Evolutionary conservation across 2,113 vertebrate genomes (phyloP).

Genomic region (Taurulus bubalis): DNA sequence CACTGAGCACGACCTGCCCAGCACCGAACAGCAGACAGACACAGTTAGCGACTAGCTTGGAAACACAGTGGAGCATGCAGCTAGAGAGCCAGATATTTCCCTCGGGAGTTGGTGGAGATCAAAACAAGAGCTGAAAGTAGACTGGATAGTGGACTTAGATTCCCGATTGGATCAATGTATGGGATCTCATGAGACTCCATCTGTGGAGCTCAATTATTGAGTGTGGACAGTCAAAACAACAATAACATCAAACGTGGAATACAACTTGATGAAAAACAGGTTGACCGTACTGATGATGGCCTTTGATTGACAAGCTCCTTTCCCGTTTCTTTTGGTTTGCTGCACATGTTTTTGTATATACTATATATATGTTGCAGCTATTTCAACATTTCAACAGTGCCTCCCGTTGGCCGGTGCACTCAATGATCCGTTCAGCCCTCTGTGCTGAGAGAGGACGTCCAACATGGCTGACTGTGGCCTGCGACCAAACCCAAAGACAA

Average conservation of each 20-base stretch:
- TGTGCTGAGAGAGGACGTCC: constrained; percentile 28
- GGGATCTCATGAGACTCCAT: background rate
- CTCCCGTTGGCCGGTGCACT: background rate
- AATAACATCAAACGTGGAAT: background rate
- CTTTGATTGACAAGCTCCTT: background rate
- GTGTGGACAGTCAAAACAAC: background rate
- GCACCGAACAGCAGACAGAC: background rate
- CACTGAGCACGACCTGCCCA: background rate
- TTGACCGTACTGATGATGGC: background rate
- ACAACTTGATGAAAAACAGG: background rate
- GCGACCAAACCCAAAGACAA: constrained; percentile 57
- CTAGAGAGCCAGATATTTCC: background rate
- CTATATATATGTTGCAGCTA: background rate
- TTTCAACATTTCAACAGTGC: constrained; percentile 5
- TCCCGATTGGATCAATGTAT: background rate
- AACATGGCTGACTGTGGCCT: constrained; percentile 18
- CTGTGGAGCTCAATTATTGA: background rate
- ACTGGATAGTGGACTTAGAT: background rate
- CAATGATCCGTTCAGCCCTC: constrained; percentile 23
- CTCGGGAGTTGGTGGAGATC: background rate
- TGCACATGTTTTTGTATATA: background rate
- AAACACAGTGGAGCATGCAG: background rate
- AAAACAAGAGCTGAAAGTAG: background rate
- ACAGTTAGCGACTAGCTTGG: background rate
- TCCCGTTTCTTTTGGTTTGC: constrained; percentile 2